Percentiles rank a stretch among this genome's conserved stretches.
phyloP scores from a whole-genome alignment of 2,888 invertebrate genomes.

The Campoplex nolae region DNA sequence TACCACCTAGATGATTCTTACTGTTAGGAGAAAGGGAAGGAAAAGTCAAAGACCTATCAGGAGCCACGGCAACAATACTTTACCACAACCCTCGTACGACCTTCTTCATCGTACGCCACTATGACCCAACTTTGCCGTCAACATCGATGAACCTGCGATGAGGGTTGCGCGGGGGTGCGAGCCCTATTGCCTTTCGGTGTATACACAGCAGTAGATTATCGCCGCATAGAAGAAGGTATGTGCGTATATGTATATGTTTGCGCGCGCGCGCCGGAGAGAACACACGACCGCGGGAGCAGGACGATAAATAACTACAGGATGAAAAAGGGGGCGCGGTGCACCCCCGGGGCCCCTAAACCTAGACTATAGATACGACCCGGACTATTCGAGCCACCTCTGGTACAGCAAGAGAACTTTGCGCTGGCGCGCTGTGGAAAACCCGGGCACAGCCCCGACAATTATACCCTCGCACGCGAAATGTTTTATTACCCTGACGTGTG shows the following conservation, averaged over 20 bases:
- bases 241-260: conserved; percentile 7
- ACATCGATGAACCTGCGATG: conserved; percentile 74
- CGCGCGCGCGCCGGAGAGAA: conserved; percentile 17
- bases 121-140: conserved; percentile 72
- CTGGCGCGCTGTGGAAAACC: conserved; percentile 67
- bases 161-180: conserved; percentile 72
- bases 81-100: conserved; percentile 74
- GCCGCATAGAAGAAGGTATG: conserved; percentile 34
- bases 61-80: conserved; percentile 58
- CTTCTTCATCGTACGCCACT: conserved; percentile 72
- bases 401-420: conserved; percentile 61
- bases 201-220: conserved; percentile 52
- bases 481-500: conserved; percentile 80
- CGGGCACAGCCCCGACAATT: conserved; percentile 82
- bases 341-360: conserved; percentile 83
- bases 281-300: conserved; percentile 71
- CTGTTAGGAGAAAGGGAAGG: conserved; percentile 28
- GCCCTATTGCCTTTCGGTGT: conserved; percentile 55
- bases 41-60: conserved; percentile 53
- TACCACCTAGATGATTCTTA: conserved; percentile 53
- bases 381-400: conserved; percentile 71
- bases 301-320: conserved; percentile 83
- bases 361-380: conserved; percentile 77
- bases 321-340: conserved; percentile 83
- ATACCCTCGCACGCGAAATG: conserved; percentile 83